Base-by-base conservation (phyloP, 2,797 vertebrate species). In the Bryconaethiops microstoma region DNA sequence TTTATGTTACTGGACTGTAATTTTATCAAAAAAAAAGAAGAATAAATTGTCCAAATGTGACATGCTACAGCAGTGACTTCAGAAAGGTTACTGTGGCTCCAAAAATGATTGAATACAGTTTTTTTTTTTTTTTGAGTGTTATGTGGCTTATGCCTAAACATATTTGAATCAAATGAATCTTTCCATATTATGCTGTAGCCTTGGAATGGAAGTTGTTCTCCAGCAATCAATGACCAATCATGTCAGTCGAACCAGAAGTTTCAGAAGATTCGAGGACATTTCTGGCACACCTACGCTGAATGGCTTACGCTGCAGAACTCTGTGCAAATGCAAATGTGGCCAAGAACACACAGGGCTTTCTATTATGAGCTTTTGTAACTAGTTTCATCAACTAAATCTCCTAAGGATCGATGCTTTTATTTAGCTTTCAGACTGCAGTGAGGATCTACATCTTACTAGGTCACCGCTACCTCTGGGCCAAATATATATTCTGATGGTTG, bases 1-100 rank as follows among this genome's bases (percentile, higher is more conserved):
- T 52, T 19, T 69, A 50, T 77, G 64, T 68, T 70, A 68, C 59
- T 52, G 55, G 59, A 78, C 25, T 63, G 8, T 65, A 72, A 64
- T 82, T 17, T 70, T 23, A 77, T 78, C 57, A 40, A 57, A 40
- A 81, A 80, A 63, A 65, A 65, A 70, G 35, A 73, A 59, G 10
- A 6, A 39, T 45, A 62, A 81, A 55, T n/a, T 7, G 72, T 73
- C 68, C 60, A 68, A 72, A 57, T 60, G 4, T 62, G 42, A 68
- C 40, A 45, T 74, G 72, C 25, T 48, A 19, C 60, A 29, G 62
- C 16, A 42, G 40, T 17, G 39, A 12, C 12, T 48, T 42, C 17
- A 19, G 9, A 39, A 55, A 60, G 67, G 35, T 23, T 59, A 7
- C 0, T 29, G 64, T 40, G 16, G 16, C 29, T 60, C n/a, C 55